phyloP scores from a whole-genome alignment of 2,113 vertebrate species.

The Morone chrysops region DNA sequence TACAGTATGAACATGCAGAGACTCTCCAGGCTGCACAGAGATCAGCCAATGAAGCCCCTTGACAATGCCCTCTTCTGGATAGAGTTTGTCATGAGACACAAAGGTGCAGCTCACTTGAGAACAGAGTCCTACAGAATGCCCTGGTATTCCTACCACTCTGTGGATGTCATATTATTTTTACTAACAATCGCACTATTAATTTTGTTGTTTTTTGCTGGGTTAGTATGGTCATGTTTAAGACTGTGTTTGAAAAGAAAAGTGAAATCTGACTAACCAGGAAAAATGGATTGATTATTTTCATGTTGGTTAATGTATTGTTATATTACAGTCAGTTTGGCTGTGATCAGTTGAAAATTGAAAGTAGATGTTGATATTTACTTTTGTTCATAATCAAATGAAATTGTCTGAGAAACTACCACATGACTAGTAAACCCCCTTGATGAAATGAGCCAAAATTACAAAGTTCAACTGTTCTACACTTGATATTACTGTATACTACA shows the following conservation, averaged over 20 bases:
- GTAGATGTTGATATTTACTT: not conserved
- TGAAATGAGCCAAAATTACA: not conserved
- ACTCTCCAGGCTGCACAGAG: slow-evolving; percentile 80
- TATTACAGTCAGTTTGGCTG: too few species aligned
- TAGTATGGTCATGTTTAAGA: slow-evolving; percentile 16
- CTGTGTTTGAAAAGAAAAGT: slow-evolving; percentile 56
- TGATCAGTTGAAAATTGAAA: not conserved
- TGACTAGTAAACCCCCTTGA: not conserved
- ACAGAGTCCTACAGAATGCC: slow-evolving; percentile 70
- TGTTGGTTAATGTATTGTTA: not conserved
- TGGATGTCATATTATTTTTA: slow-evolving; percentile 71
- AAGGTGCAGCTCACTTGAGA: slow-evolving; percentile 78
- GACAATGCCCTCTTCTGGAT: slow-evolving; percentile 80
- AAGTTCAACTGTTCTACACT: not conserved
- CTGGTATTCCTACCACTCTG: slow-evolving; percentile 80
- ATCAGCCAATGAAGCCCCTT: slow-evolving; percentile 67
- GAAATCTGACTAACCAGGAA: slow-evolving; percentile 39
- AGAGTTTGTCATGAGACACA: slow-evolving; percentile 82
- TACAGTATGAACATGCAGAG: slow-evolving; percentile 81
- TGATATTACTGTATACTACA: not conserved
- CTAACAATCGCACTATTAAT: slow-evolving; percentile 12
- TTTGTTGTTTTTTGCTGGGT: not conserved
- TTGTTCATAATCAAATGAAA: not conserved
- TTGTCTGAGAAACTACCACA: not conserved
- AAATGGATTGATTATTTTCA: not conserved